A percentile compares a stretch with the other conserved stretches of the same genome.
Evolutionary conservation across 2,113 vertebrate genomes (phyloP).

Genomic region (Ibidorhyncha struthersii): DNA sequence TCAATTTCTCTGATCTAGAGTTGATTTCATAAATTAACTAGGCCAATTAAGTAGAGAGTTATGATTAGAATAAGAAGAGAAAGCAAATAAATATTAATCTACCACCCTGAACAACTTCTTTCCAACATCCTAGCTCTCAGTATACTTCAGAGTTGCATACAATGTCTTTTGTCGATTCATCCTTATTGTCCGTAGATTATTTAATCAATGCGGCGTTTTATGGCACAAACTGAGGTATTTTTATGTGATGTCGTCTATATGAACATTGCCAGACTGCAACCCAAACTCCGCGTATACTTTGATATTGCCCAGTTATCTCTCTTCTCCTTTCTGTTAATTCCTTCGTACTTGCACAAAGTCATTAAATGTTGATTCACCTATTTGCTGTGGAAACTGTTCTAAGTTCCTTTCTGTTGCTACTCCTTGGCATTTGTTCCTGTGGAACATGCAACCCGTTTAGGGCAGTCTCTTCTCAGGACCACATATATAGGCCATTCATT

Average conservation of each 20-base stretch:
- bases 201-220: not conserved
- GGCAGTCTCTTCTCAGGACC: not conserved
- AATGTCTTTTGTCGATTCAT: not conserved
- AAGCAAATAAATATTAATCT: slow-evolving; percentile 78
- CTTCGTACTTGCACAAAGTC: not conserved
- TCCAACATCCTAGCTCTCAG: slow-evolving; percentile 3
- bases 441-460: not conserved
- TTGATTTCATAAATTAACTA: slow-evolving; percentile 79
- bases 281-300: not conserved
- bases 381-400: not conserved
- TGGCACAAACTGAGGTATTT: not conserved
- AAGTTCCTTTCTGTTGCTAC: not conserved
- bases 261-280: not conserved
- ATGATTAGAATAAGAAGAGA: slow-evolving; percentile 73
- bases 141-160: not conserved
- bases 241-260: not conserved
- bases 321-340: not conserved
- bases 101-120: slow-evolving; percentile 24
- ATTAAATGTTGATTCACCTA: not conserved
- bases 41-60: slow-evolving; percentile 73
- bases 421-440: not conserved
- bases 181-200: not conserved
- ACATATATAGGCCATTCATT: not conserved
- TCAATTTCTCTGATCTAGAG: slow-evolving; percentile 77
- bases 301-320: not conserved